Base-by-base conservation (phyloP, 2,888 invertebrate genomes). In the Eledona agricola region DNA sequence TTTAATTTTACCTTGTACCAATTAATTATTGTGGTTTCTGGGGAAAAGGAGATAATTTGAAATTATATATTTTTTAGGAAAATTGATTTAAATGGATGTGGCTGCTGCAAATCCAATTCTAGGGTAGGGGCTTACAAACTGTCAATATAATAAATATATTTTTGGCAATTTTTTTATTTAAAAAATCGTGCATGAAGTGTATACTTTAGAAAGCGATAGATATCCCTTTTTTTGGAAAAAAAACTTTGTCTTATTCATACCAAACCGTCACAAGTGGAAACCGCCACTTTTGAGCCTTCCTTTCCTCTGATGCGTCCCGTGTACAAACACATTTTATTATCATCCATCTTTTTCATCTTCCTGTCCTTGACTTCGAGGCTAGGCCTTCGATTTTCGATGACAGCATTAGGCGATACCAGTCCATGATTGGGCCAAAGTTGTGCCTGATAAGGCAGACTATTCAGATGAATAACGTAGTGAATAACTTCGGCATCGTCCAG, bases 351-450 rank as follows among this genome's bases (percentile, higher is more conserved):
- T 22, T 60, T 60, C 1, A 77, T 28, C 31, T 63, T 58, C 26
- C 71, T 58, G 7, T 72, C 62, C 15, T 69, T 57, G 6, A 76
- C 66, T 17, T 64, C 61, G 4, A 51, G 32, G 12, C 62, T 62
- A 6, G 73, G 68, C 35, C 70, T 62, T 29, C 74, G 59, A 29
- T 65, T 64, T 62, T 77, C 76, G 20, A 71, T 55, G 23, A 76
- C 65, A 29, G 73, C 61, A 53, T 71, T 61, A 1, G 81, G 80
- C 2, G 81, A 77, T 38, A 82, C 62, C 51, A 82, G 77, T 7
- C 72, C 75, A 58, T 78, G 77, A 64, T 81, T 81, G 1, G 82
- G 81, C 66, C 70, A 76, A 20, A 83, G 65, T 53, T 79, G 77
- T 25, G 81, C 58, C 35, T 79, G 77, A 54, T 79, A 75, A 37